Conservation (phyloP, 2,113 vertebrate genomes). For the Myodes glareolus region DNA sequence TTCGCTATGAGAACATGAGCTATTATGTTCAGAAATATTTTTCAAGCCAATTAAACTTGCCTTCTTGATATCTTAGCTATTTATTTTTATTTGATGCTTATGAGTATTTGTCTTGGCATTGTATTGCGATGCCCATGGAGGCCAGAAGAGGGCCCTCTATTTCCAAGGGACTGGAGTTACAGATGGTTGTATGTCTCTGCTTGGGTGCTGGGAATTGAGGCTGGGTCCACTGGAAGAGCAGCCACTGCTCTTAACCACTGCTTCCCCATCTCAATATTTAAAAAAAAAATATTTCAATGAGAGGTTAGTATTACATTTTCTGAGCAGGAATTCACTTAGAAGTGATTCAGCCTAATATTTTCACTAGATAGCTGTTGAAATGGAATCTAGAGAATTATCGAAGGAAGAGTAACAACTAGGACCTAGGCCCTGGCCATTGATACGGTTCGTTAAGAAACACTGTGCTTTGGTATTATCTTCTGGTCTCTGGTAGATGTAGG, state of each 20-base stretch:
- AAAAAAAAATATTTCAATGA: background rate
- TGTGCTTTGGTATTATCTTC: background rate
- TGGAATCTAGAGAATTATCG: background rate
- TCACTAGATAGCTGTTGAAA: background rate
- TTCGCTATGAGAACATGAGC: background rate
- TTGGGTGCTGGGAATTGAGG: background rate
- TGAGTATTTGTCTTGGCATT: background rate
- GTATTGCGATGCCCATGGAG: too few species aligned
- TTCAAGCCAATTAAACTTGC: background rate
- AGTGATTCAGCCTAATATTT: background rate
- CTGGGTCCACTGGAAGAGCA: background rate
- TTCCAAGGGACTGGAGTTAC: background rate
- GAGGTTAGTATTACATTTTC: background rate
- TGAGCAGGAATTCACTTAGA: slow-evolving; percentile 11
- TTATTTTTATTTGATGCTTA: background rate
- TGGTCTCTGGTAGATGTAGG: background rate
- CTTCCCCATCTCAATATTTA: background rate
- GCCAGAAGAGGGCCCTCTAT: background rate
- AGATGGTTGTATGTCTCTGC: background rate
- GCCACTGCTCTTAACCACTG: background rate
- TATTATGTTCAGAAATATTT: background rate
- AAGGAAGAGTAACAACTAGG: background rate
- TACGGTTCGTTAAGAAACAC: background rate
- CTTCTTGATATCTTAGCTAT: background rate
- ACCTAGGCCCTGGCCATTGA: background rate